Evolutionary conservation across 92 coral and sea anemone genomes (phyloP).

Genomic region (Pocillopora grandis): DNA sequence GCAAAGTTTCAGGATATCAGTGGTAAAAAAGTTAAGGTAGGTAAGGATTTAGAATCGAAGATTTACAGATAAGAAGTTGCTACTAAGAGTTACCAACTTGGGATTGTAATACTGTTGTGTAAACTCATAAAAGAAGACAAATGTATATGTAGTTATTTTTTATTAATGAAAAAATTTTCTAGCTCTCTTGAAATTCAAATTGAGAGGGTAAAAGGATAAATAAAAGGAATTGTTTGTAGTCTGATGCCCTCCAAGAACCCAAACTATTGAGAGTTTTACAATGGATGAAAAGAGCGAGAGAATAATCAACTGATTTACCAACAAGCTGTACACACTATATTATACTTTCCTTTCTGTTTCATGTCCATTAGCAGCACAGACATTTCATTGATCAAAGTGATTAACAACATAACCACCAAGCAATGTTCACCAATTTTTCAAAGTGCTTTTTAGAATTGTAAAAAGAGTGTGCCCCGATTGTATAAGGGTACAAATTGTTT

Average conservation of each 20-base stretch:
- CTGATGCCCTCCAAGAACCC: constrained; percentile 13
- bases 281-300: constrained; percentile 9
- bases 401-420: constrained; percentile 27
- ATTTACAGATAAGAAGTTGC: no score
- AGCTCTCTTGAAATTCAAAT: constrained; percentile 32
- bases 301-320: constrained; percentile 16
- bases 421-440: constrained; percentile 14
- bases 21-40: no score
- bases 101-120: no score
- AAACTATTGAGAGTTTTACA: constrained; percentile 8
- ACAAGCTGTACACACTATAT: constrained; percentile 32
- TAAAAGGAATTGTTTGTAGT: constrained; percentile 29
- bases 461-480: constrained; percentile 12
- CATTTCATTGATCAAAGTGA: constrained; percentile 2
- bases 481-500: constrained; percentile 17
- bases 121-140: not conserved
- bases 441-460: constrained; percentile 28
- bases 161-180: constrained; percentile 39
- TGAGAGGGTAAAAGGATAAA: constrained; percentile 28
- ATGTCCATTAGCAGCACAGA: constrained; percentile 10
- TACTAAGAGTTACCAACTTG: no score
- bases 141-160: not conserved
- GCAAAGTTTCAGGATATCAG: no score
- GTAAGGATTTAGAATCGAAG: no score
- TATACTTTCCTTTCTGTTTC: constrained; percentile 21